Evolutionary conservation across 2,888 invertebrate species (phyloP), one percentile per base, ranked within the genome.

Genomic region (Schizotus pectinicornis): DNA sequence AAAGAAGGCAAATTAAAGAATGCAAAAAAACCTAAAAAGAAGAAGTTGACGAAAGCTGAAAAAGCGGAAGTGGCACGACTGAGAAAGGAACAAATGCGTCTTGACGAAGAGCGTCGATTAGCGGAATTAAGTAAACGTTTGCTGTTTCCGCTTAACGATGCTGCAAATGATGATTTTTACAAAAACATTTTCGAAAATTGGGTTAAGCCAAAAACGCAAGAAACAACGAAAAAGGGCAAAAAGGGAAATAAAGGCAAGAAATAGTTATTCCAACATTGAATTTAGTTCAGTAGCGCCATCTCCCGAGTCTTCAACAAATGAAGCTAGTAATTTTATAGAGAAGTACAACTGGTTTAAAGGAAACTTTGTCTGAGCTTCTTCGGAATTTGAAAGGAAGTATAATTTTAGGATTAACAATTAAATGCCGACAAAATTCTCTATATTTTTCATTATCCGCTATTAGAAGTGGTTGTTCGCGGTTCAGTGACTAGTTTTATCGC

Each of bases 121-220:
- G 61, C 62, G 5, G 75, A 74, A 56, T 77, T 76, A 60, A 74
- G 79, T 56, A 72, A 67, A 51, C 61, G 65, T 30, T 76, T 73
- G 49, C 67, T 80, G 70, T 78, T 77, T 69, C 79, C 79, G 1
- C 58, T 80, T 8, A 69, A 67, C 6, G 75, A 79, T 37, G 79
- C 77, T 1, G 76, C 73, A 1, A 67, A 71, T 33, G 77, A 77
- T 55, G 65, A 69, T 1, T 75, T 80, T 49, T 79, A 76, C 59
- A 64, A 63, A 56, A 61, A 55, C 6, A 72, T 79, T 47, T 79
- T 79, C 59, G 70, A 73, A 39, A 68, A 75, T 61, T 79, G 74
- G 75, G 64, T 67, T 6, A 72, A 69, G 56, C 59, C 68, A 6
- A 59, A 55, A 41, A 36, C 52, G 34, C 33, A 48, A 30, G 36